Evolutionary conservation across 2,797 vertebrate genomes (phyloP), one percentile per base, ranked within the genome.

Genomic region (Triplophysa yarkandensis): DNA sequence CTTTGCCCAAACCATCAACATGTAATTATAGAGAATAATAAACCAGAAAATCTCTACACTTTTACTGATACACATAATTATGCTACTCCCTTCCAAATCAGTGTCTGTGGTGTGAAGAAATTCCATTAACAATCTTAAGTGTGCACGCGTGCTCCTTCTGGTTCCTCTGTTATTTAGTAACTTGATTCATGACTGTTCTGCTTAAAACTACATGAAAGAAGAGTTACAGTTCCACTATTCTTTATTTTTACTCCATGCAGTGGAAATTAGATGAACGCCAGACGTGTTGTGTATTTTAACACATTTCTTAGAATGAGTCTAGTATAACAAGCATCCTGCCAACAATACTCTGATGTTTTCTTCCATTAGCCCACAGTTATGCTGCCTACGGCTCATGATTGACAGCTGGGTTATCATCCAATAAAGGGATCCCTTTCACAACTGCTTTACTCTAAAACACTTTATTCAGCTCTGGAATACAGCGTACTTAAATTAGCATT

Each of bases 1-100:
- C 34, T 54, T 61, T 46, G 46, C 44, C 30, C 30, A 46, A 68
- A 73, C 57, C 27, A 68, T 52, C 54, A 50, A 46, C 36, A 44
- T 55, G 52, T 68, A 73, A 72, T 68, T 78, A 72, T 11, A 8
- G 19, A 61, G 46, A 71, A 72, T 72, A 72, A 78, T 73, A 72
- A 68, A 44, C 55, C 76, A 68, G 17, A 41, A 55, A 68, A 73
- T 44, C 19, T 73, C 30, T 6, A 44, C 16, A n/a, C 44, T 43
- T 72, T 72, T 67, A 65, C 65, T 27, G 36, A 74, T 32, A 44
- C 61, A 65, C 50, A 68, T 34, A 48, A 64, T 77, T 77, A 58
- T 48, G 28, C 52, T 55, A 60, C 68, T 30, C 60, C 67, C 43
- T 16, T 72, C 52, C 27, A 67, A 30, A 48, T 70, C 65, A 60